Base-by-base conservation (phyloP, 2,888 invertebrate species). In the Diarsia brunnea region DNA sequence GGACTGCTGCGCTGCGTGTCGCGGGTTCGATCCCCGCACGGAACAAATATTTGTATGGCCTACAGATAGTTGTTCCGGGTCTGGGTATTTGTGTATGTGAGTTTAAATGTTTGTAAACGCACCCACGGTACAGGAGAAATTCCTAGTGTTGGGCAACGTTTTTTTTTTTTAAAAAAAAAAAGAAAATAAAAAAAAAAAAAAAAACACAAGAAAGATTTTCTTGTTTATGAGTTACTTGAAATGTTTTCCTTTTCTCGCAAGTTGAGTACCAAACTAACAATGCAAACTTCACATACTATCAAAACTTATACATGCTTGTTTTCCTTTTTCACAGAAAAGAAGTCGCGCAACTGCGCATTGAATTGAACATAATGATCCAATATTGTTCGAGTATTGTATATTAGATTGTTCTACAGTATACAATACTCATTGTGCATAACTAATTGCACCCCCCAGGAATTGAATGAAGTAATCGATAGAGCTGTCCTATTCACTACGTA, bases 311-410 rank as follows among this genome's bases (percentile, higher is more conserved):
- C 5, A 24, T 21, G 19, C 38, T 19, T 47, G 21, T 58, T 27
- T 27, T 16, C 12, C 45, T 49, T 53, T 49, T 58, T 10, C 49
- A 49, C n/a, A 38, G n/a, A 49, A 38, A 49, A 55, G 19, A 47
- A 53, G 4, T 27, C 4, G 19, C 38, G 3, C 2, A 63, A 71
- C 14, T 16, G 31, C 45, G 24, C 49, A 14, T 55, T 24, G 16
- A 66, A 60, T 61, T 45, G 75, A 66, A 66, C 8, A 51, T 31
- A 21, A 60, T 31, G 58, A 31, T 45, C 60, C 51, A 60, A 74
- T 74, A 31, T 31, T 31, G 31, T 31, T 31, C 31, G 31, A 31
- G 31, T 31, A 31, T 4, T 31, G 4, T 31, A 31, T 31, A 31
- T 4, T 31, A 31, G 2, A 31, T 31, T 4, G 31, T 31, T 31